Conservation (phyloP, 2,888 invertebrate genomes). For the Serripes groenlandicus region DNA sequence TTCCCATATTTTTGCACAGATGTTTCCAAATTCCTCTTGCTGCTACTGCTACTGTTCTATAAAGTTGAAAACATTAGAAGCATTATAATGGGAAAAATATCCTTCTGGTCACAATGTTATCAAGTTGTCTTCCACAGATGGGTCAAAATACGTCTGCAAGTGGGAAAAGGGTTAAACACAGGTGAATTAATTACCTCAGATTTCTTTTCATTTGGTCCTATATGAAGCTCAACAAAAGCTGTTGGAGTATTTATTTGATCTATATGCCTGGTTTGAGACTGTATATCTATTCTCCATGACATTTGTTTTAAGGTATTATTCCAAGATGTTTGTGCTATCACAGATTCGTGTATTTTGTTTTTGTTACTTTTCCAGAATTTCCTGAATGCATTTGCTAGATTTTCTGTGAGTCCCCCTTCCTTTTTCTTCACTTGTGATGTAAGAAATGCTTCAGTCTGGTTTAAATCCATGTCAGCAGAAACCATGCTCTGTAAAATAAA, state of each 20-base stretch:
- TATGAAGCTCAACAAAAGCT: conserved; percentile 89
- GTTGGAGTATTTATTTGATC: conserved; percentile 90
- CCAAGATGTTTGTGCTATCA: conserved; percentile 82
- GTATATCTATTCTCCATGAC: conserved; percentile 84
- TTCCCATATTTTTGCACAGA: no score
- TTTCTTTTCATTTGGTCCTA: conserved; percentile 87
- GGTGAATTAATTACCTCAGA: no score
- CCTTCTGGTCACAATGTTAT: no score
- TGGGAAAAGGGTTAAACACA: no score
- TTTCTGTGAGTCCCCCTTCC: conserved; percentile 83
- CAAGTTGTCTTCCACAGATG: no score
- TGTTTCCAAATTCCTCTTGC: no score
- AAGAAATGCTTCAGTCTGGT: conserved; percentile 84
- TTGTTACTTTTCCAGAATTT: conserved; percentile 85
- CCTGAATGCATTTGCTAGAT: conserved; percentile 80
- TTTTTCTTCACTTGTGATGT: conserved; percentile 83
- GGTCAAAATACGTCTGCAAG: no score
- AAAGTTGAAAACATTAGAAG: no score
- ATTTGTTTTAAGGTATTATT: conserved; percentile 81
- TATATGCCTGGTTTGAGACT: conserved; percentile 92
- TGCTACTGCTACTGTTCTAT: no score
- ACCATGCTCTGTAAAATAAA: conserved; percentile 81
- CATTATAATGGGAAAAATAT: no score
- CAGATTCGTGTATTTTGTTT: conserved; percentile 82
- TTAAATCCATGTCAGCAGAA: conserved; percentile 84